Evolutionary conservation across 2,113 vertebrate genomes (phyloP).

Genomic region (Cottus gobio): DNA sequence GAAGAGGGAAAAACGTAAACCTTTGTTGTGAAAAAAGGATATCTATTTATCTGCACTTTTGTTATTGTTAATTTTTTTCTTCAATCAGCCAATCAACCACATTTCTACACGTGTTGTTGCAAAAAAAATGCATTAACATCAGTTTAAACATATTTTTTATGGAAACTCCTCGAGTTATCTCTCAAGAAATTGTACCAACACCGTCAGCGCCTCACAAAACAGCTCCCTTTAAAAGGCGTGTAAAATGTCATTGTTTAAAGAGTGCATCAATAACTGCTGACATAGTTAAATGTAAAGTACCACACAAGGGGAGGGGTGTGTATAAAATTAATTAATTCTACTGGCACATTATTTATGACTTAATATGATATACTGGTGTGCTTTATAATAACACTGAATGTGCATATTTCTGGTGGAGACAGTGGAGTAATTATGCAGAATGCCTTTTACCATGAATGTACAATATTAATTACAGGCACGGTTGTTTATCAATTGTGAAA

Average conservation of each 20-base stretch:
- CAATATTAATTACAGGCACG: constrained; percentile 81
- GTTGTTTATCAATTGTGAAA: constrained; percentile 82
- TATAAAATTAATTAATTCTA: constrained; percentile 84
- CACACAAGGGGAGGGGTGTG: constrained; percentile 56
- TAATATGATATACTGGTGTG: constrained; percentile 84
- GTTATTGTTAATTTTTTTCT: too few relatives aligned
- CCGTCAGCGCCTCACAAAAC: constrained; percentile 37
- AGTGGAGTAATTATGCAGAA: constrained; percentile 83
- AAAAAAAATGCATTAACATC: not conserved
- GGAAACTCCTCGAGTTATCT: constrained; percentile 23
- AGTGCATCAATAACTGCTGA: constrained; percentile 85
- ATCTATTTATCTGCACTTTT: too few relatives aligned
- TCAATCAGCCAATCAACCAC: not conserved
- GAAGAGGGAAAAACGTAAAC: too few relatives aligned
- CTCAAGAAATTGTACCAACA: constrained; percentile 28
- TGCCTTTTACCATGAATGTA: constrained; percentile 80
- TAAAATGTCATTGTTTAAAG: constrained; percentile 83
- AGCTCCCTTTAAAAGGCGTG: constrained; percentile 63
- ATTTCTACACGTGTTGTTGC: not conserved
- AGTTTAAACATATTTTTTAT: not conserved
- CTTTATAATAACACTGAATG: constrained; percentile 84
- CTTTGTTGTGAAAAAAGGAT: too few relatives aligned
- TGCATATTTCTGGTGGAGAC: constrained; percentile 83
- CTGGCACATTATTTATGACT: constrained; percentile 84
- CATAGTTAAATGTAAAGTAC: constrained; percentile 83